These are phyloP conservation scores for Willowsia nigromaculata DNA, from an alignment of 2,888 invertebrate genomes.

Conservation along the genomic window DNA sequence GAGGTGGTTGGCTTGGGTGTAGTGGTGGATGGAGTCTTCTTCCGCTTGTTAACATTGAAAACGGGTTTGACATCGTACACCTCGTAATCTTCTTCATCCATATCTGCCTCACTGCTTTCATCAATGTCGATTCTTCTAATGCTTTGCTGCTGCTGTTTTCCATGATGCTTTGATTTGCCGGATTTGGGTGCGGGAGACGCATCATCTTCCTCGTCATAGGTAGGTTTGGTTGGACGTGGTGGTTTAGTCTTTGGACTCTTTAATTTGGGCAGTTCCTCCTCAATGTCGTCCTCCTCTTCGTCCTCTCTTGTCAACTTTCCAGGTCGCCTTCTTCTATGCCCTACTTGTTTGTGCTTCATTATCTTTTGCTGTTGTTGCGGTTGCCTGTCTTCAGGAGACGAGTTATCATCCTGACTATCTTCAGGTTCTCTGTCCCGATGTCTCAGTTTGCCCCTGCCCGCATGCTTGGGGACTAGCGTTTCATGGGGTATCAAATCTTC, in stretches of 20 bases:
- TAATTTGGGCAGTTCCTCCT: background rate
- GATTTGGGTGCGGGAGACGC: conserved; percentile 48
- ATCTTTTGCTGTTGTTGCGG: too few species aligned
- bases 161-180: background rate
- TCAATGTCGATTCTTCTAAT: background rate
- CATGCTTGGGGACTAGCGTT: conserved; percentile 37
- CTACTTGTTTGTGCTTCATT: background rate
- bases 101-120: conserved; percentile 17
- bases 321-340: conserved; percentile 59
- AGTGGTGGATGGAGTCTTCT: conserved; percentile 36
- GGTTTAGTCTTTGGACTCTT: background rate
- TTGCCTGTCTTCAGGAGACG: background rate
- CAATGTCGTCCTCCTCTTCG: conserved; percentile 48
- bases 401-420: conserved; percentile 8
- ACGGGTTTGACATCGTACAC: conserved; percentile 70
- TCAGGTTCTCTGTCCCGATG: background rate
- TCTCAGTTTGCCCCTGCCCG: conserved; percentile 17
- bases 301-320: conserved; percentile 61
- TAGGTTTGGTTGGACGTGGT: conserved; percentile 45
- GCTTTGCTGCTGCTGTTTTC: background rate
- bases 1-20: background rate
- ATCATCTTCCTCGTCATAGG: conserved; percentile 58
- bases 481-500: conserved; percentile 57
- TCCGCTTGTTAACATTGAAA: conserved; percentile 44
- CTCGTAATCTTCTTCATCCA: conserved; percentile 64